Evolutionary conservation across 1,140 invertebrate species (phyloP).

Genomic region (Drosophila melanogaster): Release_6_plus_ISO1_MT NC_004354.4:5495001-5495500

Average conservation of each 20-base stretch:
- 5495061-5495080: slow-evolving; percentile 36
- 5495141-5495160: slow-evolving; percentile 34
- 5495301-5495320: slow-evolving; percentile 2
- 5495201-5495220: slow-evolving; percentile 2
- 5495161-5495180: slow-evolving; percentile 23
- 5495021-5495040: slow-evolving; percentile 13
- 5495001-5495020: slow-evolving; percentile 32
- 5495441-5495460: neutral
- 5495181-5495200: neutral
- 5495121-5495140: slow-evolving; percentile 48
- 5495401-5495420: neutral
- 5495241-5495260: neutral
- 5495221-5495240: slow-evolving; percentile 32
- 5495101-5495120: slow-evolving; percentile 48
- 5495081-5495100: neutral
- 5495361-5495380: fast-evolving
- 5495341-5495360: neutral
- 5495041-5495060: slow-evolving; percentile 39
- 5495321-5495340: slow-evolving; percentile 13
- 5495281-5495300: neutral
- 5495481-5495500: slow-evolving; percentile 11
- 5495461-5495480: neutral
- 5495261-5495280: neutral
- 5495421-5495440: neutral
- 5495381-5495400: neutral